Evolutionary conservation across 1,140 invertebrate genomes (phyloP).

Genomic region (Psix sp.): DNA sequence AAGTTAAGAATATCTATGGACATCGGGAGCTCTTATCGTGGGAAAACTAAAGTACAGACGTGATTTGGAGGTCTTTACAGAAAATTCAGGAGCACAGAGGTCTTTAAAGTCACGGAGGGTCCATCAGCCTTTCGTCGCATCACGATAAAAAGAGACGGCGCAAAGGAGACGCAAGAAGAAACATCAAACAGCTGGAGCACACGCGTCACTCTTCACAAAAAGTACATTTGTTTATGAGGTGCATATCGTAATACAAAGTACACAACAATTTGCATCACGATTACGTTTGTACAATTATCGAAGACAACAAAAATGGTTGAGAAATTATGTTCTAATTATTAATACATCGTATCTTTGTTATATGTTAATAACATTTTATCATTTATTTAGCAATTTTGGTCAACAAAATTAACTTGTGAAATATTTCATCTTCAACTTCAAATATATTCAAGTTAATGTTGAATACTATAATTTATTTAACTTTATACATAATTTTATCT

Average conservation of each 20-base stretch:
- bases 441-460: too few relatives aligned
- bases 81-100: constrained; percentile 24
- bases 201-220: constrained; percentile 21
- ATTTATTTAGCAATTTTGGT: too few relatives aligned
- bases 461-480: too few relatives aligned
- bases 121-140: constrained; percentile 43
- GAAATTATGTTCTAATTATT: not conserved
- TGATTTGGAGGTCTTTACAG: constrained; percentile 21
- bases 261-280: constrained; percentile 1
- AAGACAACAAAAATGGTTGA: not conserved
- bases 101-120: constrained; percentile 30
- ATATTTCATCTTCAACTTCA: too few relatives aligned
- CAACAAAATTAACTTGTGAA: too few relatives aligned
- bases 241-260: constrained; percentile 4
- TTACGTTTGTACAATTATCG: constrained; percentile 2
- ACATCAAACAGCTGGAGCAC: constrained; percentile 25
- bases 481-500: too few relatives aligned
- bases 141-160: constrained; percentile 11
- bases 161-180: constrained; percentile 17
- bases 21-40: constrained; percentile 10
- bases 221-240: not conserved
- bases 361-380: too few relatives aligned
- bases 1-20: not conserved
- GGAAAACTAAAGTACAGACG: constrained; percentile 16
- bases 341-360: too few relatives aligned